Base-by-base conservation (phyloP, 2,888 invertebrate genomes). In the Candidula unifasciata region DNA sequence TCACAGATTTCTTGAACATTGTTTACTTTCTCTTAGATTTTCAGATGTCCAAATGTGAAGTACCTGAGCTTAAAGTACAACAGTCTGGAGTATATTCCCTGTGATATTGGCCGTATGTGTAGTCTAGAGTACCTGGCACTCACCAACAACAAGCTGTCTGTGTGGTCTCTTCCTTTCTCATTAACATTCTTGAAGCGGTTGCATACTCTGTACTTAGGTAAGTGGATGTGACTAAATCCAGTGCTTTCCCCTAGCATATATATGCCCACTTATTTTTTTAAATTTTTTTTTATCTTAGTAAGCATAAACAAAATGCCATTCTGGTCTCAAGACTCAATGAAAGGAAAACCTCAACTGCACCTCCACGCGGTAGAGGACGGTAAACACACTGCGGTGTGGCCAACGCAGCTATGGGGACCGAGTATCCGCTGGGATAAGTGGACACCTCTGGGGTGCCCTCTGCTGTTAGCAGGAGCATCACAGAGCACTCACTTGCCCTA, bases 141-240 rank as follows among this genome's bases (percentile, higher is more conserved):
- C 44, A 94, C 94, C 69, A 94, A 94, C 88, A 94, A 94, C 89
- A 92, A 93, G 85, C 92, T 94, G 27, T 93, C 94, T 86, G 94
- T 94, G 82, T 92, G 93, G 73, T 94, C 94, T 18, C 91, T 94
- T 71, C 94, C 94, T 2, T 94, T 91, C 89, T 93, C 94, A 13
- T 89, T 94, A 52, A 93, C 92, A 5, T 94, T 94, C 89, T 94
- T 94, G 87, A 88, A 80, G 13, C 89, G 90, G 24, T 90, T 94
- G 3, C 91, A 89, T 82, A 93, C 93, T 21, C 89, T 94, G 3
- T 91, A 93, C 73, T 89, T 94, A 21, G 85, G 85, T 85, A 85
- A 81, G 81, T 78, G 3, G 1, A 66, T n/a, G 2, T 6, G 1
- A n/a, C n/a, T n/a, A n/a, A n/a, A n/a, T n/a, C n/a, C n/a, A n/a